phyloP scores from a whole-genome alignment of 2,113 vertebrate species.

The Hylia prasina region DNA sequence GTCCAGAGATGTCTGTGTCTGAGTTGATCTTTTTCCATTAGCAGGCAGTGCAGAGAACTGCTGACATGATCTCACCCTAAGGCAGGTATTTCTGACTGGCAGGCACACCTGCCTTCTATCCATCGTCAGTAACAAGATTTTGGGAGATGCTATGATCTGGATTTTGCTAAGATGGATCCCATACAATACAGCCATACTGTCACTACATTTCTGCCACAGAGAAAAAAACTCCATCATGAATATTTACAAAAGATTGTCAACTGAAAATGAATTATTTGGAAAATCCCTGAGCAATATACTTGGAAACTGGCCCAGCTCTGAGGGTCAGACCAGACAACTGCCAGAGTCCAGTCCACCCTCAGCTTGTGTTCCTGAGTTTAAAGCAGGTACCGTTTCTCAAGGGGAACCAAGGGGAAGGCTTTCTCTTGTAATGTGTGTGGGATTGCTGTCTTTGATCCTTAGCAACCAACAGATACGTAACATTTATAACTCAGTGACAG shows the following conservation, averaged over 20 bases:
- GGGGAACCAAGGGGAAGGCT: not conserved
- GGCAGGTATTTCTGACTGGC: not conserved
- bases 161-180: not conserved
- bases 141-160: not conserved
- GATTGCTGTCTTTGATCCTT: not conserved
- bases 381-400: not conserved
- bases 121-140: not conserved
- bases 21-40: not conserved
- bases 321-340: not conserved
- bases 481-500: conserved; percentile 46
- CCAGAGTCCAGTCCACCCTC: not conserved
- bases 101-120: not conserved
- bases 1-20: not conserved
- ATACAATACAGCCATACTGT: not conserved
- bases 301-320: not conserved
- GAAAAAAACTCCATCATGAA: not conserved
- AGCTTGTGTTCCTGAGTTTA: not conserved
- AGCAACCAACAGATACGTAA: conserved; percentile 6
- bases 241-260: not conserved
- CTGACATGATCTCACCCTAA: not conserved
- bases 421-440: not conserved
- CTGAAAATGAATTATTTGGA: not conserved
- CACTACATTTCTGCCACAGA: not conserved
- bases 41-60: not conserved
- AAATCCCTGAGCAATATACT: not conserved